phyloP scores from a whole-genome alignment of 1,140 invertebrate species.

The Papilio machaon region DNA sequence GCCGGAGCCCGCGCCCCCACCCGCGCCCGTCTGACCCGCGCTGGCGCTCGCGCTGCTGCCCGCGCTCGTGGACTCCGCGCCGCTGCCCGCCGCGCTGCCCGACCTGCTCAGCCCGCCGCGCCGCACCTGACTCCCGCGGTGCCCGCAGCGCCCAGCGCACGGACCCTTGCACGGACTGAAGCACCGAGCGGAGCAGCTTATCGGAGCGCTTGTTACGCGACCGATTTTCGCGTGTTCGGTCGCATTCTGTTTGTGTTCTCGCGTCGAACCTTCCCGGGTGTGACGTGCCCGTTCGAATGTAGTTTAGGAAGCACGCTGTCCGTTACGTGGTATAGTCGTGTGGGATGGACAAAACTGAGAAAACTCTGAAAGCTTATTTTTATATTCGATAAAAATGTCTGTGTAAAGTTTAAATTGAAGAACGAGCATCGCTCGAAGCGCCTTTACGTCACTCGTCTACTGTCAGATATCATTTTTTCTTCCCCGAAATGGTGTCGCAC shows the following conservation, averaged over 20 bases:
- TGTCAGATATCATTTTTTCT: conserved; percentile 73
- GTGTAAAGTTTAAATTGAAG: conserved; percentile 72
- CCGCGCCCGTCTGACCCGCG: conserved; percentile 73
- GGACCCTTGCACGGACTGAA: not conserved
- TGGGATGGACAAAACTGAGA: conserved; percentile 76
- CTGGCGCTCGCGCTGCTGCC: conserved; percentile 78
- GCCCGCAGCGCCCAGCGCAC: conserved; percentile 30
- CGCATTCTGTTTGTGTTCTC: conserved; percentile 59
- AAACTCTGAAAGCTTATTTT: conserved; percentile 81
- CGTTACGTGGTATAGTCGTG: conserved; percentile 73
- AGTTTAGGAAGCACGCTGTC: conserved; percentile 71
- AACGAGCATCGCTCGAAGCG: conserved; percentile 55
- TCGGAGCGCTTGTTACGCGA: conserved; percentile 77
- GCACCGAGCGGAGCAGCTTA: conserved; percentile 60
- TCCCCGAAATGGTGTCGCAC: conserved; percentile 76
- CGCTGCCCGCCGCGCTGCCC: conserved; percentile 75
- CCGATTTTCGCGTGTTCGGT: conserved; percentile 68
- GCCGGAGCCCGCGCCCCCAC: conserved; percentile 68
- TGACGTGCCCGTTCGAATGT: conserved; percentile 62
- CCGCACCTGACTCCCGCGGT: conserved; percentile 69
- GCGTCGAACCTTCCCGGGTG: conserved; percentile 61
- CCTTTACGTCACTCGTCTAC: conserved; percentile 53
- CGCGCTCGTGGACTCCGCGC: conserved; percentile 71
- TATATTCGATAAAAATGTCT: conserved; percentile 78
- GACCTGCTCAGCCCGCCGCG: conserved; percentile 77